Percentiles rank a stretch among this genome's conserved stretches.
Evolutionary conservation across 1,140 invertebrate genomes (phyloP).

Genomic region (Tetranychus urticae): DNA sequence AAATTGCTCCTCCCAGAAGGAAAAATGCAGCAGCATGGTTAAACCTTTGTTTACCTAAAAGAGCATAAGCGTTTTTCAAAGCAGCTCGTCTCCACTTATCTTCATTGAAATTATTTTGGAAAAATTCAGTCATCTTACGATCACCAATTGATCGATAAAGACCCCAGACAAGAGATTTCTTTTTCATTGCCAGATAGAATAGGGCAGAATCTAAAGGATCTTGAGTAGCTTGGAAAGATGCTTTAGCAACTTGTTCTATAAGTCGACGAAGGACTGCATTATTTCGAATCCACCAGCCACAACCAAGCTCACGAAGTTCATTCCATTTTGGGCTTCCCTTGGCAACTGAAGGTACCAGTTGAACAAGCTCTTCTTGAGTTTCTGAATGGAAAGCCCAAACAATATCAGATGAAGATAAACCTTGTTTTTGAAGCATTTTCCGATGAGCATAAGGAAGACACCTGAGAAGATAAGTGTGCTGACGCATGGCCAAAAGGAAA

Average conservation of each 20-base stretch:
- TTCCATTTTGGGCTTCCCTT: constrained; percentile 48
- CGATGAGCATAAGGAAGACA: constrained; percentile 73
- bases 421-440: constrained; percentile 57
- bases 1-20: constrained; percentile 66
- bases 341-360: constrained; percentile 55
- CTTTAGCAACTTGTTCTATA: constrained; percentile 71
- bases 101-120: constrained; percentile 75
- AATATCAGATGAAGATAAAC: constrained; percentile 71
- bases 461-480: constrained; percentile 76
- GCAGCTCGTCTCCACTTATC: constrained; percentile 89
- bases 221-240: constrained; percentile 61
- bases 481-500: constrained; percentile 88
- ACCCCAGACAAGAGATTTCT: constrained; percentile 88
- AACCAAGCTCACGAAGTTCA: constrained; percentile 70
- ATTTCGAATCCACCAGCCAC: constrained; percentile 90
- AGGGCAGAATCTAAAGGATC: constrained; percentile 92
- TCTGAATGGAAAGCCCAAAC: constrained; percentile 99
- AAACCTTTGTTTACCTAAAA: constrained; percentile 84
- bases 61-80: constrained; percentile 84
- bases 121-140: constrained; percentile 80
- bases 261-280: constrained; percentile 52
- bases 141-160: constrained; percentile 62
- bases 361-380: constrained; percentile 78
- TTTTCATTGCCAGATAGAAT: constrained; percentile 95
- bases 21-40: constrained; percentile 47